phyloP scores from a whole-genome alignment of 2,888 invertebrate genomes.

The Plutella xylostella region DNA sequence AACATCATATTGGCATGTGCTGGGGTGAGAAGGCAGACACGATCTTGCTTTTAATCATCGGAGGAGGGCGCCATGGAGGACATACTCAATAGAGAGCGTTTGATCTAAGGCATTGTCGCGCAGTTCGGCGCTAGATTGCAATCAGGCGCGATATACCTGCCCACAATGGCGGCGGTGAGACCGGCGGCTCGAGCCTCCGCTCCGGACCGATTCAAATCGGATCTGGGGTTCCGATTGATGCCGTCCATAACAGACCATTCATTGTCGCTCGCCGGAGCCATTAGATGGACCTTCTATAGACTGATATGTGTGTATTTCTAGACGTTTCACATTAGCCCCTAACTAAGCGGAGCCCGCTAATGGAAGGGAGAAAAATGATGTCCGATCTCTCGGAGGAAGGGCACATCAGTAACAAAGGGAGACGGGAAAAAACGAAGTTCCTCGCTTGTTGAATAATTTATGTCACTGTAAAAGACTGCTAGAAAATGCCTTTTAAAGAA shows the following conservation, averaged over 20 bases:
- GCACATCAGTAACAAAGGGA: conserved; percentile 37
- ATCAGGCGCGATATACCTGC: no score
- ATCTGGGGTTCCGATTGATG: conserved; percentile 19
- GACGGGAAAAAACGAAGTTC: no score
- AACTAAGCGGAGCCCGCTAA: conserved; percentile 42
- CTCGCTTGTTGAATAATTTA: no score
- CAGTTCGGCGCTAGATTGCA: background rate
- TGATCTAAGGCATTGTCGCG: background rate
- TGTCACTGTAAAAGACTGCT: no score
- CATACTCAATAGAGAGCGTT: no score
- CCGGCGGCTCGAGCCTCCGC: conserved; percentile 14
- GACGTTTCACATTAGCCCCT: conserved; percentile 36
- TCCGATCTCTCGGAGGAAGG: conserved; percentile 33
- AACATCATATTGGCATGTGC: no score
- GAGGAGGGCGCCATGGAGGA: no score
- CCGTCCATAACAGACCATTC: conserved; percentile 16
- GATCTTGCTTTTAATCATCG: no score
- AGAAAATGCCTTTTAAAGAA: no score
- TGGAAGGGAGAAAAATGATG: conserved; percentile 48
- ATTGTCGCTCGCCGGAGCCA: conserved; percentile 46
- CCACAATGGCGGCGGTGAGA: background rate
- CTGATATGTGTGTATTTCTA: no score
- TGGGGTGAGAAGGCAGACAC: no score
- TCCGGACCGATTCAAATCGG: conserved; percentile 11
- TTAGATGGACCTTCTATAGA: conserved; percentile 27